Percentiles rank a stretch among this genome's conserved stretches.
Conservation (phyloP, 2,888 invertebrate genomes). For the Azorinus chamasolen region DNA sequence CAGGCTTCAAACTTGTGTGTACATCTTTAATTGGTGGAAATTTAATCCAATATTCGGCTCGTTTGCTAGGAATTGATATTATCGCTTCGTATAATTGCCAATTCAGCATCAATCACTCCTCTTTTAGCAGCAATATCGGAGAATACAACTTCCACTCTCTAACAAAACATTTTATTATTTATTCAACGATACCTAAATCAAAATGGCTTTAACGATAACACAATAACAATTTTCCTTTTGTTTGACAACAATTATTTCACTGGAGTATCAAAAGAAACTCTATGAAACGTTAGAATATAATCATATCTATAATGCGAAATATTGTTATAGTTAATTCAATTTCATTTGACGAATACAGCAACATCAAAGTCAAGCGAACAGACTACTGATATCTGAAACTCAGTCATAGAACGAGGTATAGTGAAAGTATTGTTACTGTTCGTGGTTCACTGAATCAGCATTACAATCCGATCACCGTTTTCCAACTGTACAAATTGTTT, state of each 20-base stretch:
- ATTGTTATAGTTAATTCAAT: not conserved
- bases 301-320: not conserved
- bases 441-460: too few species aligned
- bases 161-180: too few species aligned
- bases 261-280: constrained; percentile 1
- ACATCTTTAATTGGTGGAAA: constrained; percentile 8
- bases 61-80: constrained; percentile 2
- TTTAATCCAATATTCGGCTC: not conserved
- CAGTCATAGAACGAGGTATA: too few species aligned
- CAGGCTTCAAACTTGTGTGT: not conserved
- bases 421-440: too few species aligned
- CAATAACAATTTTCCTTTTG: too few species aligned
- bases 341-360: not conserved
- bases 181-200: too few species aligned
- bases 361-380: too few species aligned
- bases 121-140: not conserved
- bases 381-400: too few species aligned
- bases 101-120: constrained; percentile 3
- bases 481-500: too few species aligned
- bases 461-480: too few species aligned
- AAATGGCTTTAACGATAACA: too few species aligned
- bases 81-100: not conserved
- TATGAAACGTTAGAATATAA: constrained; percentile 2
- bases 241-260: constrained; percentile 1
- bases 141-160: too few species aligned